Evolutionary conservation across 1,140 invertebrate genomes (phyloP), one percentile per base, ranked within the genome.

Genomic region (Megalopta genalis): DNA sequence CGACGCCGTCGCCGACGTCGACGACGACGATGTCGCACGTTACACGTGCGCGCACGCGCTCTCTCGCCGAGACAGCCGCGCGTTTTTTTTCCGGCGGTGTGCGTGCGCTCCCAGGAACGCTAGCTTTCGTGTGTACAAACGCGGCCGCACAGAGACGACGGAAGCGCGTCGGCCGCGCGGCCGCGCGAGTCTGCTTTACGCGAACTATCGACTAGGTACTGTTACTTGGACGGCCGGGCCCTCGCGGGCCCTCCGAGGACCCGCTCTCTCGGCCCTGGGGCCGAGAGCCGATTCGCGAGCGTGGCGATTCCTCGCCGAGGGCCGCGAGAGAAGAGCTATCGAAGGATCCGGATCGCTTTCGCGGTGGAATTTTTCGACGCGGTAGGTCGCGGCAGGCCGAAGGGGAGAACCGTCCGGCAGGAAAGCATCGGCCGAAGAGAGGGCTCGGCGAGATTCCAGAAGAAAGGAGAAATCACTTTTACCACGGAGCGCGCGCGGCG

Each of bases 201-300:
- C 89, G 86, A 88, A 87, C 89, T 91, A 91, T 87, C 87, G 42
- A 86, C 82, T 88, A 91, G 89, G 89, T 91, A 91, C 90, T 91
- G 90, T 91, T 91, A 90, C 90, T 91, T 91, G 86, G 87, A 87
- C 89, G 87, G 90, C 87, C 86, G 86, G 84, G 86, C 87, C 89
- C 90, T 82, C 83, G 80, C 32, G 32, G 32, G 32, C 32, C 32
- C 32, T 32, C 4, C 32, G 32, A 2, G 32, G 32, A 2, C 32
- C 32, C 4, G 32, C 32, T 32, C n/a, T n/a, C n/a, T n/a, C 32
- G 32, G 32, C 32, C 32, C 32, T 32, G 32, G n/a, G n/a, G 32
- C 32, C 4, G 32, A 32, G 32, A 32, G 32, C 4, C 32, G 32
- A 32, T 32, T 32, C 32, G 32, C 32, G 32, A 32, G 4, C 1